Base-by-base conservation (phyloP, 2,888 invertebrate species). In the Diloba caeruleocephala region DNA sequence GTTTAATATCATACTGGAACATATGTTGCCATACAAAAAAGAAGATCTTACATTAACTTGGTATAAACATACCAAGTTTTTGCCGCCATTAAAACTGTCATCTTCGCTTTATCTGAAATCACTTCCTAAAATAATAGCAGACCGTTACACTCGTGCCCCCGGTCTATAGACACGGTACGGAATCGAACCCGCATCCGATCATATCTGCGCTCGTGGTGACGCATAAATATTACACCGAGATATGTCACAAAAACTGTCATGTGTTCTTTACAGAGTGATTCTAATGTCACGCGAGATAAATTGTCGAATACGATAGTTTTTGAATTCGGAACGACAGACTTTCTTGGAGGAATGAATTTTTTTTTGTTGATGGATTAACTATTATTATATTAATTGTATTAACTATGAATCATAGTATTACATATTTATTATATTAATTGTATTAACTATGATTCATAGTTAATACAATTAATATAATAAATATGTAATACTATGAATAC, bases 151-250 rank as follows among this genome's bases (percentile, higher is more conserved):
- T 71, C 74, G 66, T 67, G 65, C 71, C 69, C 57, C 66, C 42
- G 57, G 42, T 64, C 64, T 56, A 71, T 48, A 61, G 69, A 66
- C 69, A 65, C 63, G 61, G 65, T 67, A 66, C 69, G 72, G 83
- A 79, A 79, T 85, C 79, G 64, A 85, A 85, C 91, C 91, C 92
- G 91, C 89, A 91, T 89, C 66, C 62, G 92, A 92, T 91, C 79
- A 72, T 91, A 91, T 91, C 90, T 64, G 41, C 38, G 78, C 79
- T 79, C 91, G 92, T 92, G 91, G 81, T 83, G 71, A 71, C 84
- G 90, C 91, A 92, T 92, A 85, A 81, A 79, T 76, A 75, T 79
- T 71, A 72, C 69, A 74, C 71, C 4, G 33, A 56, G 49, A 56
- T 53, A 50, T 46, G 71, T 68, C 64, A 79, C 68, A 76, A 76